A percentile compares a stretch with the other conserved stretches of the same genome.
Evolutionary conservation across 1,140 invertebrate genomes (phyloP).

Genomic region (Chionoecetes opilio): DNA sequence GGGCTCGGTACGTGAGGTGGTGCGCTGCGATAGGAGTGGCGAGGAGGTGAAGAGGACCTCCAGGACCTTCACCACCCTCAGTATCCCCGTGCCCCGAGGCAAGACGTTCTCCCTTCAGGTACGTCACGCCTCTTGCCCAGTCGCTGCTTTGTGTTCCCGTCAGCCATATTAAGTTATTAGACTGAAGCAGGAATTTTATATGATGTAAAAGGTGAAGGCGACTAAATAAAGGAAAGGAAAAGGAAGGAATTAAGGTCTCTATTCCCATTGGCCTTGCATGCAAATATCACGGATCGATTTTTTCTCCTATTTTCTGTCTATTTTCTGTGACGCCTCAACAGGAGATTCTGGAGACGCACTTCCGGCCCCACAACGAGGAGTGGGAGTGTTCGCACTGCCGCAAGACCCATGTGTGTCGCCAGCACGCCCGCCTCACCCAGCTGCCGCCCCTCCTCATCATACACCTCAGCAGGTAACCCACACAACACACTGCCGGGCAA

Average conservation of each 20-base stretch:
- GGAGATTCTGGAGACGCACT: constrained; percentile 27
- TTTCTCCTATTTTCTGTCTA: neutral
- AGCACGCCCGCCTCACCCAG: constrained; percentile 87
- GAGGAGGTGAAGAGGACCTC: constrained; percentile 30
- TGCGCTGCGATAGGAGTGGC: constrained; percentile 33
- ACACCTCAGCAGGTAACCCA: constrained; percentile 91
- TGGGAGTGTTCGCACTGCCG: constrained; percentile 47
- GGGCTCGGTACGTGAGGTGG: neutral
- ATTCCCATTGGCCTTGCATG: too few relatives aligned
- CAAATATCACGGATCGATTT: too few relatives aligned
- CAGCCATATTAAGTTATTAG: too few relatives aligned
- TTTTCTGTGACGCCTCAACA: neutral
- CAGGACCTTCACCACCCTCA: constrained; percentile 42
- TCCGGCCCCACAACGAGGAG: constrained; percentile 37
- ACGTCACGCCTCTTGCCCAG: neutral
- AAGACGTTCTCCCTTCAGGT: constrained; percentile 53
- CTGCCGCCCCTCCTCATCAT: constrained; percentile 94
- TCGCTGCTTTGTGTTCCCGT: neutral
- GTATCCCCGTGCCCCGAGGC: neutral
- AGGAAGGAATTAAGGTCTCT: too few relatives aligned
- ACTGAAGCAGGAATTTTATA: too few relatives aligned
- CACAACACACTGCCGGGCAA: too few relatives aligned
- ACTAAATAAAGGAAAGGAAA: too few relatives aligned
- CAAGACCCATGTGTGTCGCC: neutral
- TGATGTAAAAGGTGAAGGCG: too few relatives aligned